Evolutionary conservation across 2,113 vertebrate genomes (phyloP).

Genomic region (Electrona antarctica): DNA sequence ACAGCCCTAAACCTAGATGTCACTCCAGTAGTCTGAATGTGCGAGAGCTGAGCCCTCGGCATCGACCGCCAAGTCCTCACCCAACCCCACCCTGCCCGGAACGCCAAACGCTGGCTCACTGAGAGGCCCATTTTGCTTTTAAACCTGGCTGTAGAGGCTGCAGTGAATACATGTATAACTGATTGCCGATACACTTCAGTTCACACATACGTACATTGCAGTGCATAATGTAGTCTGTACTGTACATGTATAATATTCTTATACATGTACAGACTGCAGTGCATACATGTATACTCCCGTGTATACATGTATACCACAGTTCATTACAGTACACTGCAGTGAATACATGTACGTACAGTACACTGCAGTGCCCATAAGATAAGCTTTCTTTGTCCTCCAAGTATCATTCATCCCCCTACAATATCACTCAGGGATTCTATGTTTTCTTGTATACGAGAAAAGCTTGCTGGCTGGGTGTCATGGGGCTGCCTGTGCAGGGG

Average conservation of each 20-base stretch:
- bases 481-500: constrained; percentile 12
- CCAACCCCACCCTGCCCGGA: constrained; percentile 26
- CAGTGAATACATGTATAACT: too few species aligned
- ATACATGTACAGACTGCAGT: too few species aligned
- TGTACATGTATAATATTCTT: too few species aligned
- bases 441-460: constrained; percentile 47
- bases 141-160: constrained; percentile 41
- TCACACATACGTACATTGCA: too few species aligned
- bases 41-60: constrained; percentile 28
- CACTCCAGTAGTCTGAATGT: too few species aligned
- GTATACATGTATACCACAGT: too few species aligned
- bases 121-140: constrained; percentile 40
- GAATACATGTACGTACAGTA: neutral
- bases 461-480: constrained; percentile 23
- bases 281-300: too few species aligned
- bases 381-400: constrained; percentile 47
- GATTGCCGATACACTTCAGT: too few species aligned
- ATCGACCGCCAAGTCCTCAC: constrained; percentile 39
- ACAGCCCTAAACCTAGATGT: too few species aligned
- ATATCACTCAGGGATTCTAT: constrained; percentile 46
- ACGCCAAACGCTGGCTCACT: neutral
- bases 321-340: too few species aligned
- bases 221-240: too few species aligned
- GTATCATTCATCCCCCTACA: constrained; percentile 20
- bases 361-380: constrained; percentile 23